A percentile compares a stretch with the other conserved stretches of the same genome.
These are phyloP conservation scores for Ditylenchus weischeri DNA, from an alignment of 2,888 invertebrate species.

Conservation along the genomic window DNA sequence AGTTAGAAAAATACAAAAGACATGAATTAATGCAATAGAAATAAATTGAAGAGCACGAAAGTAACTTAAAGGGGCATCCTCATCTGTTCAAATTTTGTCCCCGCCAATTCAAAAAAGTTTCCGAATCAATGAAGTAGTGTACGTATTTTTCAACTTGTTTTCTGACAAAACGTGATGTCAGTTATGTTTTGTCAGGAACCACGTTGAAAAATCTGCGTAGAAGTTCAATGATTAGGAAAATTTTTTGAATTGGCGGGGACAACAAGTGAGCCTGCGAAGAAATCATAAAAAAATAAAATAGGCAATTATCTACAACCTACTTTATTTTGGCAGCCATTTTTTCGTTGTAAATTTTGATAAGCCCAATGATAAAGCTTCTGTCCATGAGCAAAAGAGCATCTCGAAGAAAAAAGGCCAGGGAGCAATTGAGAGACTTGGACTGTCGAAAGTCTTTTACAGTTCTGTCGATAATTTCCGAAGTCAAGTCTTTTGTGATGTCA, in stretches of 20 bases:
- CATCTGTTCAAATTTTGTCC: too few species aligned
- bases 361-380: constrained; percentile 75
- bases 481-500: constrained; percentile 75
- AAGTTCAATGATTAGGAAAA: too few species aligned
- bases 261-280: neutral
- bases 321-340: constrained; percentile 69
- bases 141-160: too few species aligned
- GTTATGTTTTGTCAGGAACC: too few species aligned
- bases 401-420: constrained; percentile 86
- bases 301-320: constrained; percentile 16
- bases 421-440: constrained; percentile 63
- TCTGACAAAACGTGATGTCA: too few species aligned
- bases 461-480: constrained; percentile 72
- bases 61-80: too few species aligned
- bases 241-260: neutral
- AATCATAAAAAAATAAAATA: neutral
- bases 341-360: constrained; percentile 68
- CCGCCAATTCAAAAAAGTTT: too few species aligned
- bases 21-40: too few species aligned
- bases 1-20: too few species aligned
- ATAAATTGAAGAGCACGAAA: too few species aligned
- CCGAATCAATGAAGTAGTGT: too few species aligned
- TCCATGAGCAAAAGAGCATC: constrained; percentile 87
- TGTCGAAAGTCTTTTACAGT: constrained; percentile 39
- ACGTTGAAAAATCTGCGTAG: too few species aligned